Conservation (phyloP, 2,113 vertebrate species). For the Hemiprocne comata region DNA sequence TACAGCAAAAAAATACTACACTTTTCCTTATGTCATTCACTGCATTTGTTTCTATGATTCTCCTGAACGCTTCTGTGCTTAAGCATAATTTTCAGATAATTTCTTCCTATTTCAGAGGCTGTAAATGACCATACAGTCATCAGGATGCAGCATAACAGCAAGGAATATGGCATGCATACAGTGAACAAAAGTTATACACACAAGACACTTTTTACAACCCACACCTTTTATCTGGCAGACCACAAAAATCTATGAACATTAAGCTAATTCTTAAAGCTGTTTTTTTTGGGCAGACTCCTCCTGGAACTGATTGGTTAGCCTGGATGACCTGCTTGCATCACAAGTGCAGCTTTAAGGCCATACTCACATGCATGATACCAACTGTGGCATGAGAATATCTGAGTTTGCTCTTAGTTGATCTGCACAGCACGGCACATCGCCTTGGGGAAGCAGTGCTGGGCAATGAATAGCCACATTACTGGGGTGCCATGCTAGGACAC, state of each 20-base stretch:
- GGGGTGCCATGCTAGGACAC: background rate
- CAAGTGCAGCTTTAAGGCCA: accelerated
- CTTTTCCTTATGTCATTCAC: background rate
- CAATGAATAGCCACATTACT: background rate
- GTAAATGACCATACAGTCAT: background rate
- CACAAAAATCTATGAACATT: background rate
- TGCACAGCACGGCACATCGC: accelerated
- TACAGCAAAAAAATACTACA: background rate
- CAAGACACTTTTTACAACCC: background rate
- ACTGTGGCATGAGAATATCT: background rate
- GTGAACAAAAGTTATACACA: background rate
- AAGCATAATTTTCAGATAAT: background rate
- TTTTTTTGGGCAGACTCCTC: background rate
- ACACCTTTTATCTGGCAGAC: background rate
- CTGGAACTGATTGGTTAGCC: background rate
- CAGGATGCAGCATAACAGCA: background rate
- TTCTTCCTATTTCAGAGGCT: background rate
- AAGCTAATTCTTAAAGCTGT: background rate
- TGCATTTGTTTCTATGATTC: background rate
- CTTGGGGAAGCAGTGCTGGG: background rate
- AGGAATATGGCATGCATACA: background rate
- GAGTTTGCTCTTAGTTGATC: background rate
- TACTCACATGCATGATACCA: background rate
- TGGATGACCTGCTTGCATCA: background rate
- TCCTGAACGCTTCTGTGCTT: background rate